A percentile compares a stretch with the other conserved stretches of the same genome.
Evolutionary conservation across 2,797 vertebrate species (phyloP).

Genomic region (Dendrocincla tyrannina): DNA sequence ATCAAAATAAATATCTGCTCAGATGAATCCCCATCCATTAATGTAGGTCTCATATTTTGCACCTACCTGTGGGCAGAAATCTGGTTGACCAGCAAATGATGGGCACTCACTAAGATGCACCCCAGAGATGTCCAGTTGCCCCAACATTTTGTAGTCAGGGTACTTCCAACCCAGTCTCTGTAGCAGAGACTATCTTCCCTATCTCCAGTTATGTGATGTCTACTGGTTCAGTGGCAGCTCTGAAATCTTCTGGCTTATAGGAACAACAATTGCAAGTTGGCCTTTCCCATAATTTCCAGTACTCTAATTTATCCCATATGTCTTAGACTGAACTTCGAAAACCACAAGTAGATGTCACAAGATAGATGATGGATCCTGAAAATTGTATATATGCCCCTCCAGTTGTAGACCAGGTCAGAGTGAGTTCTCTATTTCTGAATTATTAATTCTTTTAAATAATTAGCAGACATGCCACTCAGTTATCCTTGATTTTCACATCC

Average conservation of each 20-base stretch:
- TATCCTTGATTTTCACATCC: constrained; percentile 60
- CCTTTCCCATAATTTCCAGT: background rate
- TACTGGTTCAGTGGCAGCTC: background rate
- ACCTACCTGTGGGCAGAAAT: background rate
- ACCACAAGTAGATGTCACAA: background rate
- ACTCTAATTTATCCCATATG: background rate
- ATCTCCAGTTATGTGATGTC: background rate
- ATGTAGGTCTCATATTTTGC: background rate
- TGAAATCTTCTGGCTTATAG: background rate
- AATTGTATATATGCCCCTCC: background rate
- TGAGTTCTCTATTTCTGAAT: constrained; percentile 24
- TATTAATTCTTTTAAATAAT: constrained; percentile 67
- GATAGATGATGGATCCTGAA: background rate
- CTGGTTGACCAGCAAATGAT: background rate
- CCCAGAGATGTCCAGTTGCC: background rate
- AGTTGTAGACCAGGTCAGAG: constrained; percentile 19
- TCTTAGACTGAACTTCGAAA: background rate
- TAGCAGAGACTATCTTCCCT: background rate
- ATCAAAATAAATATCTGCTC: background rate
- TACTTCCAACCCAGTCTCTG: background rate
- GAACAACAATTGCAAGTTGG: background rate
- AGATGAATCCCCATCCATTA: background rate
- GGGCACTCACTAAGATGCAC: background rate
- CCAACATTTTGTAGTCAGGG: background rate
- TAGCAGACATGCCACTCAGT: constrained; percentile 68